Evolutionary conservation across 2,113 vertebrate species (phyloP).

Genomic region (Bothrops jararaca): DNA sequence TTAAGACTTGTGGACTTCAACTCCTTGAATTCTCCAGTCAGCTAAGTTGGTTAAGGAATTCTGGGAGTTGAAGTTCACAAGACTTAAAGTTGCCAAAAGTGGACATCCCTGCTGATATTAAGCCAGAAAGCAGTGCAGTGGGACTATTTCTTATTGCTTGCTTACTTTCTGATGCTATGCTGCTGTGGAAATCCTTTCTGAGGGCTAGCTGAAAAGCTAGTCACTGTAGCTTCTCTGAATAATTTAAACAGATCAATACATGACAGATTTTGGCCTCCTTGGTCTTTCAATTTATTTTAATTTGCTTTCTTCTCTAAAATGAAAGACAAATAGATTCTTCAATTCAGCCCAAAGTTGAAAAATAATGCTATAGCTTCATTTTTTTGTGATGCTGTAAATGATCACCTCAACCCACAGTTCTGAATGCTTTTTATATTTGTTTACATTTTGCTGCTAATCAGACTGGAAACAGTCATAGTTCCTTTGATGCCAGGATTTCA

Average conservation of each 20-base stretch:
- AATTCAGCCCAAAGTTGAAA: not conserved
- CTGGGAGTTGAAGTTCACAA: not conserved
- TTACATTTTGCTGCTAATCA: not conserved
- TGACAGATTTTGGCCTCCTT: not conserved
- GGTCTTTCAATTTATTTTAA: slow-evolving; percentile 11
- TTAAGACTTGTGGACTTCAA: not conserved
- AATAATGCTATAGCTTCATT: not conserved
- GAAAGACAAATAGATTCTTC: not conserved
- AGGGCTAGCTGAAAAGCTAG: not conserved
- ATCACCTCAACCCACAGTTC: not conserved
- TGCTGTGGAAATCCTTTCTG: slow-evolving; percentile 4
- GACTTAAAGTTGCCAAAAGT: not conserved
- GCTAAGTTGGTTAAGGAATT: not conserved
- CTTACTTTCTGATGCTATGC: not conserved
- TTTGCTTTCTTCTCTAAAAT: not conserved
- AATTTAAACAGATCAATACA: not conserved
- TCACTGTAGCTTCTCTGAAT: not conserved
- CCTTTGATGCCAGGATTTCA: slow-evolving; percentile 10
- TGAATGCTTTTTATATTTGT: slow-evolving; percentile 16
- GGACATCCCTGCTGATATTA: not conserved
- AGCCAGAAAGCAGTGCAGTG: not conserved
- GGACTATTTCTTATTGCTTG: not conserved
- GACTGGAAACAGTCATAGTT: no score
- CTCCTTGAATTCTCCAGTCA: not conserved
- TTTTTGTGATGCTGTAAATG: not conserved